phyloP scores from a whole-genome alignment of 92 coral and sea anemone species.

The Zoanthus solanderi region DNA sequence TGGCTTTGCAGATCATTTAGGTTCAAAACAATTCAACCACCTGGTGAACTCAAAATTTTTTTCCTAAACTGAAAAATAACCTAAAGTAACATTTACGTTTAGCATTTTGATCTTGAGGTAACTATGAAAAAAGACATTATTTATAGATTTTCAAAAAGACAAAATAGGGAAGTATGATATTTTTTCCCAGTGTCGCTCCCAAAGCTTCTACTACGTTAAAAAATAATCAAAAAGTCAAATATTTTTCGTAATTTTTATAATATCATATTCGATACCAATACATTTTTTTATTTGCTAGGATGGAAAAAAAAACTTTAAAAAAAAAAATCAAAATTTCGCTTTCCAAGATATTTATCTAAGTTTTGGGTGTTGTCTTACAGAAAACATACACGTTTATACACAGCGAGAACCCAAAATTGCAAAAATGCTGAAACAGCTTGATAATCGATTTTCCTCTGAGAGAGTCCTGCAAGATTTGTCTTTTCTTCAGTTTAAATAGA shows the following conservation, averaged over 20 bases:
- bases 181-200: neutral
- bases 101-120: neutral
- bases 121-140: neutral
- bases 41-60: neutral
- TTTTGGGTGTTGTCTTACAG: slow-evolving; percentile 1
- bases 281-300: neutral
- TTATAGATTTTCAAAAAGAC: neutral
- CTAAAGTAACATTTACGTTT: neutral
- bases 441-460: neutral
- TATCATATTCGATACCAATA: too few species aligned
- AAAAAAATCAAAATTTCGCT: neutral
- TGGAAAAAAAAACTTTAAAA: neutral
- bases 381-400: neutral
- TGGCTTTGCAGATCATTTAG: neutral
- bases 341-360: neutral
- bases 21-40: neutral
- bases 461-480: neutral
- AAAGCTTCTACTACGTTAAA: neutral
- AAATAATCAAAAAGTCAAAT: neutral
- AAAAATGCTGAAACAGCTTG: neutral
- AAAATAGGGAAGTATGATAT: neutral
- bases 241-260: neutral
- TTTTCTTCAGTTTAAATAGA: neutral
- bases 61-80: neutral
- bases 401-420: neutral